Evolutionary conservation across 2,113 vertebrate species (phyloP), one percentile per base, ranked within the genome.

Genomic region (Asarcornis scutulata): DNA sequence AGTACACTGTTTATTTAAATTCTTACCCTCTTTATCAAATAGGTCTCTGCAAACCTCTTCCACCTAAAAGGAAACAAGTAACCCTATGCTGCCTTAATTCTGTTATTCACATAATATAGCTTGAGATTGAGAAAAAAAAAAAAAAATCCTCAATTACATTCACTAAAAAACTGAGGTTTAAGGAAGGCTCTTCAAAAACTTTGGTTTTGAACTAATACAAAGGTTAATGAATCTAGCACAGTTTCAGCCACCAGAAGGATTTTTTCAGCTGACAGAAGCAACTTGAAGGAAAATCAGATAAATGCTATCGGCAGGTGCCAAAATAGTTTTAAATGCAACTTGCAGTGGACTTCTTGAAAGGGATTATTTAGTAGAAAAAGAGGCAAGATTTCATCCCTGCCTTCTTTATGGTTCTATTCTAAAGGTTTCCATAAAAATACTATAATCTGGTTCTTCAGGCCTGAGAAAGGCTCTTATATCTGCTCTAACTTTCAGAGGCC

Each of bases 391-490:
- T 89, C 13, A 67, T 74, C 72, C 40, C 34, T 64, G 38, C 38
- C 31, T 38, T 52, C 86, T 89, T 80, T 87, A 82, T 46, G 34
- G 31, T 56, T 26, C 46, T 89, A 21, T 87, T 95, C 87, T 85
- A 87, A 95, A 91, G 34, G 48, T 66, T 87, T 92, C 77, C 67
- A 69, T 92, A 56, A 91, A 95, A 92, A 77, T 58, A 53, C 64
- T 79, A 44, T 58, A 76, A 91, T 83, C 63, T 56, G 29, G 27
- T 75, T 91, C 72, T 93, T 94, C 85, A 91, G 56, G 15, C 72
- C 72, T 74, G 56, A 93, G 87, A 85, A 96, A 91, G 17, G 14
- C 5, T 81, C 94, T 95, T 94, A 77, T 73, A 93, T 95, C 74
- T 89, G 34, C 62, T 94, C 82, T 95, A 46, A 82, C 88, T 91